Percentiles rank a stretch among this genome's conserved stretches.
Evolutionary conservation across 2,797 vertebrate species (phyloP).

Genomic region (Cygnus olor): DNA sequence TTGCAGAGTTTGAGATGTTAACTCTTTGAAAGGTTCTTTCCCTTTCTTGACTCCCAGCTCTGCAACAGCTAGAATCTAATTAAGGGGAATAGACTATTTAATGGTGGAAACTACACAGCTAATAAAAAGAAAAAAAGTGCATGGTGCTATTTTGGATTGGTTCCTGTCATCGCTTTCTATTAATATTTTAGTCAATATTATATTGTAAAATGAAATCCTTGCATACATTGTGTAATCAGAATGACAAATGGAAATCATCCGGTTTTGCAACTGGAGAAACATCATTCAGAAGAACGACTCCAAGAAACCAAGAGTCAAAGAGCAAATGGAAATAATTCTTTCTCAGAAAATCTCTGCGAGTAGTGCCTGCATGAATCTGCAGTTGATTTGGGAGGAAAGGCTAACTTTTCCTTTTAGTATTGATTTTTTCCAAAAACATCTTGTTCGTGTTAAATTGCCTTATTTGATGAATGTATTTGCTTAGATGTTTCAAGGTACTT

Average conservation of each 20-base stretch:
- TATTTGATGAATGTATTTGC: neutral
- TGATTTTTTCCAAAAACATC: neutral
- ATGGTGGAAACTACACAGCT: neutral
- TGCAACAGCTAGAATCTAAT: slow-evolving; percentile 40
- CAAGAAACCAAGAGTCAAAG: neutral
- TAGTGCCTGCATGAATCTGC: neutral
- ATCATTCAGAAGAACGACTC: neutral
- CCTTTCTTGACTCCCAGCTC: neutral
- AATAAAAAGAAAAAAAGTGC: neutral
- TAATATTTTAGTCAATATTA: slow-evolving; percentile 13
- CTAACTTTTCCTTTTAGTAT: neutral
- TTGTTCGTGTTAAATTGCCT: neutral
- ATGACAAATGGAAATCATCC: slow-evolving; percentile 17
- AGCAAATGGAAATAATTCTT: neutral
- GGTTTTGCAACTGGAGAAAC: neutral
- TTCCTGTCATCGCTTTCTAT: neutral
- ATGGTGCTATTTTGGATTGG: slow-evolving; percentile 38
- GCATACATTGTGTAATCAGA: neutral
- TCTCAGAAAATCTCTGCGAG: neutral
- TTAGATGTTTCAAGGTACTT: slow-evolving; percentile 13
- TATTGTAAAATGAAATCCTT: slow-evolving; percentile 5
- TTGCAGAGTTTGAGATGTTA: slow-evolving; percentile 37
- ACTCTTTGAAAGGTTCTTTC: neutral
- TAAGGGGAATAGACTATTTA: slow-evolving; percentile 36
- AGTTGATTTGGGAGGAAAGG: neutral